Base-by-base conservation (phyloP, 1,140 invertebrate species). In the Pogonus chalceus region DNA sequence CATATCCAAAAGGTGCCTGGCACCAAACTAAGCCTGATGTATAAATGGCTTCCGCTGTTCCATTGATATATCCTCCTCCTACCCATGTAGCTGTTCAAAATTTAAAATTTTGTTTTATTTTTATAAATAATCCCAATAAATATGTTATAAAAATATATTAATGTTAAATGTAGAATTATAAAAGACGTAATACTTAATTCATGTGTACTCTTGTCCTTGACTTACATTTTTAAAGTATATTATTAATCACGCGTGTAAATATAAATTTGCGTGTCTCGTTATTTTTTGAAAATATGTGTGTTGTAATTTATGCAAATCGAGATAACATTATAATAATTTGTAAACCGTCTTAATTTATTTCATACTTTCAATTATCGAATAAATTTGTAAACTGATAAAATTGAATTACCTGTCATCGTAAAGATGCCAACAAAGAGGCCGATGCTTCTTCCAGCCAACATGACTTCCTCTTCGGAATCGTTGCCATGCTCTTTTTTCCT, bases 11-110 rank as follows among this genome's bases (percentile, higher is more conserved):
- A 0, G 96, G 96, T 31, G 95, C 96, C 74, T 98, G 95, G 69
- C 92, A 96, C 89, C 94, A 96, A 1, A 96, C 80, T 55, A 98
- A 71, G 0, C 94, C 94, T 50, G 75, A 81, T 14, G 87, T 92
- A 73, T 94, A 97, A 58, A 97, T 91, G 2, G 87, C 88, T 74
- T 98, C 95, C 1, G 96, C 94, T 47, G 96, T 97, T 56, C 96
- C 96, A 70, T 98, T 98, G 66, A 98, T 98, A 75, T 98, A 98
- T 23, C 94, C 96, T 26, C 96, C 96, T 53, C 96, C 96, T 14
- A 98, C 95, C 96, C 96, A 98, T 18, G 94, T 98, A 18, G 95
- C 95, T 87, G 69, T 20, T 71, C 70, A 55, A 70, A 65, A 50
- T 53, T 58, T 58, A 60, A 54, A 23, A 16, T 46, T 3, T 14